Evolutionary conservation across 1,140 invertebrate genomes (phyloP).

Genomic region (Lysiphlebus fabarum): DNA sequence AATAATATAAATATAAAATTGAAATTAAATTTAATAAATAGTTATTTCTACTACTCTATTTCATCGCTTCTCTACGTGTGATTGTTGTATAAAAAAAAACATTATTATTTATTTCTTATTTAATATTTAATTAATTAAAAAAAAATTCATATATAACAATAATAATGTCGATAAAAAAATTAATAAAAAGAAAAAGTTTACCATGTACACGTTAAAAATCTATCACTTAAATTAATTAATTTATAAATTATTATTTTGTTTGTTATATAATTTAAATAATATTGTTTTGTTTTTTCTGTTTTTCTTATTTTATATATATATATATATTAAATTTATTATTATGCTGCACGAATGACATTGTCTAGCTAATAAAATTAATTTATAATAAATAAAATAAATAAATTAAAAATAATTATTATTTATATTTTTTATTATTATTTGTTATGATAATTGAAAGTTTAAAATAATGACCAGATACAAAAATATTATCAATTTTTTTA

Average conservation of each 20-base stretch:
- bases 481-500: too few species aligned
- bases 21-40: constrained; percentile 43
- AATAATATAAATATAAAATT: constrained; percentile 28
- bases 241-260: too few species aligned
- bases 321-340: constrained; percentile 1
- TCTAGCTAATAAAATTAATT: constrained; percentile 7
- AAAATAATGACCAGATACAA: too few species aligned
- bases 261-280: too few species aligned
- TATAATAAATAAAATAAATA: constrained; percentile 10
- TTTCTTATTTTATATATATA: constrained; percentile 12
- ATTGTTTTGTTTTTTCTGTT: constrained; percentile 1
- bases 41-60: constrained; percentile 56
- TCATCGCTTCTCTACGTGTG: constrained; percentile 54
- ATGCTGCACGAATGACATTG: constrained; percentile 23
- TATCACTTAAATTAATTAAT: too few species aligned
- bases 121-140: constrained; percentile 8
- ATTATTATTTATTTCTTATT: constrained; percentile 29
- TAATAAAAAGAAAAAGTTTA: neutral
- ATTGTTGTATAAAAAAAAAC: constrained; percentile 54
- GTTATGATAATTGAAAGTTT: too few species aligned
- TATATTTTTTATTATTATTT: too few species aligned
- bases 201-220: too few species aligned
- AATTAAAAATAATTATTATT: constrained; percentile 1
- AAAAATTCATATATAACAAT: neutral
- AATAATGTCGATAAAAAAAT: constrained; percentile 15